Percentiles rank a stretch among this genome's conserved stretches.
These are phyloP conservation scores for Amphipyra berbera DNA, from an alignment of 2,888 invertebrate genomes.

Conservation along the genomic window DNA sequence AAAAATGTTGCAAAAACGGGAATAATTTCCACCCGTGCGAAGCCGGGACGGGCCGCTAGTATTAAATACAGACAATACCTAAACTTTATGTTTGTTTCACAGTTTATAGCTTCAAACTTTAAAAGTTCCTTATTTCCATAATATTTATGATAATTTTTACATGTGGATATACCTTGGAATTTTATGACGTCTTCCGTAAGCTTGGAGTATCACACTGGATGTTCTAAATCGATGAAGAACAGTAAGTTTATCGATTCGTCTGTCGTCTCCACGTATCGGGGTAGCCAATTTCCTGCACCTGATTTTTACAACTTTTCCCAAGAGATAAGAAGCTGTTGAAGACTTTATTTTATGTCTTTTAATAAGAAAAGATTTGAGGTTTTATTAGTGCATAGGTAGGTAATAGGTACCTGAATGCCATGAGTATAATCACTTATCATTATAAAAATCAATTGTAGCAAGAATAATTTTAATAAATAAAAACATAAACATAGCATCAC, in stretches of 20 bases:
- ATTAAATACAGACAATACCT: too few species aligned
- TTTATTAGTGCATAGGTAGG: too few species aligned
- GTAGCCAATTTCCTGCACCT: constrained; percentile 54
- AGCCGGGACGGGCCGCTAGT: too few species aligned
- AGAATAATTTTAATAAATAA: too few species aligned
- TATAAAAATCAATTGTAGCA: too few species aligned
- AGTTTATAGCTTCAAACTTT: background rate
- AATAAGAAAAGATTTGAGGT: too few species aligned
- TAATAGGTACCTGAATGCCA: too few species aligned
- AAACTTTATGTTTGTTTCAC: background rate
- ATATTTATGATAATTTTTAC: constrained; percentile 23
- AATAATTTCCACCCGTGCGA: too few species aligned
- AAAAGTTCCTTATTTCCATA: background rate
- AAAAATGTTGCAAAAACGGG: too few species aligned
- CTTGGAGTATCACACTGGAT: constrained; percentile 22
- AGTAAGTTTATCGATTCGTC: constrained; percentile 47
- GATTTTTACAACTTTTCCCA: constrained; percentile 49
- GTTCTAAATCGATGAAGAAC: constrained; percentile 38
- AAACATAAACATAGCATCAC: too few species aligned
- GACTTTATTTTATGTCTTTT: constrained; percentile 10
- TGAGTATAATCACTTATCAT: too few species aligned
- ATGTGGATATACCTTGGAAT: background rate
- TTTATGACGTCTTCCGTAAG: constrained; percentile 39
- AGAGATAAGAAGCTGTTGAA: constrained; percentile 35
- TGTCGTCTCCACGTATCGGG: constrained; percentile 42